A percentile compares a stretch with the other conserved stretches of the same genome.
Conservation (phyloP, 2,113 vertebrate species). For the Chlorodrepanis virens region DNA sequence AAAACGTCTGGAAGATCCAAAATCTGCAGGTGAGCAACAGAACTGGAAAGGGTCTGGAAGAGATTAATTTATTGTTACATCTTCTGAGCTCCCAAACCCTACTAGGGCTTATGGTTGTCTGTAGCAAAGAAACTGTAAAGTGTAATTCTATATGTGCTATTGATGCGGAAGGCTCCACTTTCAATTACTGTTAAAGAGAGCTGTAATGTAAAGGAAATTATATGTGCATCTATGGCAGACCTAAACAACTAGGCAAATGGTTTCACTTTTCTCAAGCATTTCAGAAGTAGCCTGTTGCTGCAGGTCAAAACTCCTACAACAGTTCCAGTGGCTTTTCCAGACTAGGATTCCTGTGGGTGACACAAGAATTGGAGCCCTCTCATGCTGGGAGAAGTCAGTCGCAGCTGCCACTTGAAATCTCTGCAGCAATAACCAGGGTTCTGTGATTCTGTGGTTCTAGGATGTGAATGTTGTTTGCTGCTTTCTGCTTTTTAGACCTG, state of each 20-base stretch:
- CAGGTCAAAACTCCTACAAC: background rate
- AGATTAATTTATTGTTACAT: background rate
- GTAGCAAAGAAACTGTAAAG: background rate
- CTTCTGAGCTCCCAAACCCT: background rate
- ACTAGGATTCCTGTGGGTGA: background rate
- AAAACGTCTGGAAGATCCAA: slow-evolving; percentile 90
- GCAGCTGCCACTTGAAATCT: background rate
- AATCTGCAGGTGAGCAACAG: slow-evolving; percentile 83
- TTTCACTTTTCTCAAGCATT: background rate
- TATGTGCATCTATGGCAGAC: background rate
- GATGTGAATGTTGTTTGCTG: background rate
- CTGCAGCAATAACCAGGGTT: background rate
- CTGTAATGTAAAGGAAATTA: background rate
- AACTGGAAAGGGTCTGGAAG: background rate
- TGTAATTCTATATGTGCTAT: background rate
- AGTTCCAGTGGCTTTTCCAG: background rate
- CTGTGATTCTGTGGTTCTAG: background rate
- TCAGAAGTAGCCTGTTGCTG: background rate
- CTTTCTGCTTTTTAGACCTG: slow-evolving; percentile 75
- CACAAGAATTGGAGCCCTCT: background rate
- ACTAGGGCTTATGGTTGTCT: background rate
- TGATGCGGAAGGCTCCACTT: background rate
- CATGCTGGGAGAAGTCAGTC: background rate
- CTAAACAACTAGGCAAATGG: background rate
- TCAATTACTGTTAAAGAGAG: background rate